Evolutionary conservation across 2,888 invertebrate species (phyloP).

Genomic region (Frankliniella fusca): DNA sequence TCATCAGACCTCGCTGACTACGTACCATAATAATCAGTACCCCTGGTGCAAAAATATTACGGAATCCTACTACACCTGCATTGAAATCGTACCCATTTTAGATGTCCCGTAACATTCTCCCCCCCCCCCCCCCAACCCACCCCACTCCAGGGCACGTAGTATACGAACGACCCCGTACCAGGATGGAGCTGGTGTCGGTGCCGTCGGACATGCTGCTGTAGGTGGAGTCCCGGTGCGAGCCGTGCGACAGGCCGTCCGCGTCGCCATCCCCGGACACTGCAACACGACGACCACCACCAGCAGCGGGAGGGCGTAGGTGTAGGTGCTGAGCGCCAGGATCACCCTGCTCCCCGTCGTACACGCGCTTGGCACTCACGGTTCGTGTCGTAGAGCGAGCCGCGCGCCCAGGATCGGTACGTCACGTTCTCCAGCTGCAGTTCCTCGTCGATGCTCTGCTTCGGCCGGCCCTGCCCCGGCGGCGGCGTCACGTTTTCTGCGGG

Average conservation of each 20-base stretch:
- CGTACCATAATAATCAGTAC: too few relatives aligned
- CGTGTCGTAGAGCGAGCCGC: conserved; percentile 12
- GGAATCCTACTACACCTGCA: too few relatives aligned
- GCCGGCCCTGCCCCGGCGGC: neutral
- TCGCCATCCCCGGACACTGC: neutral
- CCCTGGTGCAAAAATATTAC: too few relatives aligned
- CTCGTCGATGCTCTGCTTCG: conserved; percentile 19
- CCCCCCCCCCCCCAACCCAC: too few relatives aligned
- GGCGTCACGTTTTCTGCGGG: neutral
- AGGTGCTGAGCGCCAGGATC: too few relatives aligned
- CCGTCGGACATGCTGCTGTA: conserved; percentile 35
- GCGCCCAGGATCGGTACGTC: conserved; percentile 18
- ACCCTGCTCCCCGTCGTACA: neutral
- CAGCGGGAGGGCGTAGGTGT: neutral
- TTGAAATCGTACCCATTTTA: too few relatives aligned
- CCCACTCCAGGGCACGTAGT: too few relatives aligned
- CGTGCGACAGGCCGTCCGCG: neutral
- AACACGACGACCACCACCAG: neutral
- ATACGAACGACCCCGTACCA: neutral
- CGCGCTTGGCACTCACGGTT: neutral
- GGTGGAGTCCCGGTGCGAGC: conserved; percentile 26
- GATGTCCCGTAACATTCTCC: too few relatives aligned
- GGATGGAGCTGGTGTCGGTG: conserved; percentile 32
- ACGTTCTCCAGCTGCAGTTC: conserved; percentile 17
- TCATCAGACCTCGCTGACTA: too few relatives aligned